Base-by-base conservation (phyloP, 2,797 vertebrate species). In the Nyctalus aviator region DNA sequence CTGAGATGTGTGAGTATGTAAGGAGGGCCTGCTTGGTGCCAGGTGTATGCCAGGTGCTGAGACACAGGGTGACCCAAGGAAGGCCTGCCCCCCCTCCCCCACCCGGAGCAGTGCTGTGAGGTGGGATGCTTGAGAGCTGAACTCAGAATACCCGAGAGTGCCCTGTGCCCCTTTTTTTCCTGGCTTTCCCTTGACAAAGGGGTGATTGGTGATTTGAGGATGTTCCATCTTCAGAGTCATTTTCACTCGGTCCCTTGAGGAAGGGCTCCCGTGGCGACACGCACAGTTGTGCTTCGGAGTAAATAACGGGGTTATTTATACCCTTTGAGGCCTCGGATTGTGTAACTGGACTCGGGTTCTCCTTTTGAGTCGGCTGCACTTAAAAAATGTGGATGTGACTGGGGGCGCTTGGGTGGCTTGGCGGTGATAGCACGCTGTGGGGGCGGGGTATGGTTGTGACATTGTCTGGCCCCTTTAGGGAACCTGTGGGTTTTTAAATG, bases 401-500 rank as follows among this genome's bases (percentile, higher is more conserved):
- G 41, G 79, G 82, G 88, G 11, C 79, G 50, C 32, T 77, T 77
- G 82, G 64, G 68, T 88, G 78, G 88, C 57, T 59, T 27, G 37
- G 87, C 91, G 81, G 4, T 62, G 88, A 32, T 57, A 89, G 76
- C 41, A 75, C 1, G 10, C 69, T 2, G 14, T 83, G 41, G 85
- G 82, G 93, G 94, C 50, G 44, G 91, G 86, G 83, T 50, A 21
- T 68, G 21, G 68, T 94, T 96, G 91, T 96, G 93, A 94, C 92
- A 94, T 35, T 55, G 14, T 96, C 85, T 95, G 81, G 76, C 64
- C 77, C 62, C 94, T 97, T 96, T 97, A 93, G 93, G 96, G 95
- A 97, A 96, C 91, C 93, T 97, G 96, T 91, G 97, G 96, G 94
- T 96, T 97, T 95, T 93, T 91, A 50, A 94, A 75, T 93, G 85